These are phyloP conservation scores for Malurus melanocephalus DNA, from an alignment of 2,113 vertebrate species.

Conservation along the genomic window DNA sequence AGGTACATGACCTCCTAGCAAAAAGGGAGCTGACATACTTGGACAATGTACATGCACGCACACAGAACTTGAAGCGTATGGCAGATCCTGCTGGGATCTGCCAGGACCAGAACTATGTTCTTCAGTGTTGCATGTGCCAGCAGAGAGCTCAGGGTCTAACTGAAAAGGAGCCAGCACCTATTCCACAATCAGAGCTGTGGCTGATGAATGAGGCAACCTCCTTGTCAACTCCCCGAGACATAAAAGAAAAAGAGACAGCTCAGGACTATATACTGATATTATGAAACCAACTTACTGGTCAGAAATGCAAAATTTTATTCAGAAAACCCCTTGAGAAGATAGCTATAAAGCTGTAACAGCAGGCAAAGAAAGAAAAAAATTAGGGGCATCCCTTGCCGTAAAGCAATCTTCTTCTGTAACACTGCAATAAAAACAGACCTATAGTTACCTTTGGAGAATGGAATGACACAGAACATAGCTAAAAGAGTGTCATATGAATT, in stretches of 20 bases:
- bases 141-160: neutral
- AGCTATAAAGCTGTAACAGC: neutral
- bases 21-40: neutral
- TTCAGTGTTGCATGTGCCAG: neutral
- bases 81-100: neutral
- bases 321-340: neutral
- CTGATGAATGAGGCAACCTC: neutral
- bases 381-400: neutral
- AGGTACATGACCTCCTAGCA: neutral
- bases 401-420: neutral
- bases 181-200: neutral
- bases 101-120: neutral
- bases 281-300: neutral
- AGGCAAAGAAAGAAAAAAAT: neutral
- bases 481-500: neutral
- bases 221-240: neutral
- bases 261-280: neutral
- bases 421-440: neutral
- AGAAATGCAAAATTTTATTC: neutral
- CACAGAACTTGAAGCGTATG: neutral
- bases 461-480: neutral
- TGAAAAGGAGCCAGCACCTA: neutral
- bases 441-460: neutral
- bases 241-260: neutral
- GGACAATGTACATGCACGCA: neutral